Percentiles rank a stretch among this genome's conserved stretches.
These are phyloP conservation scores for Borostomias antarcticus DNA, from an alignment of 2,797 vertebrate genomes.

Conservation along the genomic window DNA sequence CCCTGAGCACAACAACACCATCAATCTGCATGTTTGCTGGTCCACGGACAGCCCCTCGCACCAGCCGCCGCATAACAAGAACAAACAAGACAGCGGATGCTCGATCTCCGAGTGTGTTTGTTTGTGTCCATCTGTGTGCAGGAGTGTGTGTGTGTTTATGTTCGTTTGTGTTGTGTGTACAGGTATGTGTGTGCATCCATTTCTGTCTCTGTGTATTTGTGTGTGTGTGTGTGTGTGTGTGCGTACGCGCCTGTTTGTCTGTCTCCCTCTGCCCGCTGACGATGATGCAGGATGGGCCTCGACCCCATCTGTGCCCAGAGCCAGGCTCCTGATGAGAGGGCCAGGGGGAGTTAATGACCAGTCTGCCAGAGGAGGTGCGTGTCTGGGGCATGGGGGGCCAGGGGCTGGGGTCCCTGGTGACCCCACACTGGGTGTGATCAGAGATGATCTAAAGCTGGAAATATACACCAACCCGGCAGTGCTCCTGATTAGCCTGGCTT, in stretches of 20 bases:
- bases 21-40: slow-evolving; percentile 52
- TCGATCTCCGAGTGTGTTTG: not conserved
- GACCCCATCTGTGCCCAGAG: not conserved
- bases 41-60: slow-evolving; percentile 40
- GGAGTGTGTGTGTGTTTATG: not conserved
- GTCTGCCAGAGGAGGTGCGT: too few relatives aligned
- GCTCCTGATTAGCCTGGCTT: too few relatives aligned
- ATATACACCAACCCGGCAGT: not conserved
- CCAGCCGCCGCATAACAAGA: slow-evolving; percentile 51
- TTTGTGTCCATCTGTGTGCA: not conserved
- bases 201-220: not conserved
- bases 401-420: not conserved
- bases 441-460: not conserved
- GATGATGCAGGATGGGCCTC: not conserved
- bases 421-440: not conserved
- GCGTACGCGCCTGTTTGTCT: not conserved
- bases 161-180: too few relatives aligned
- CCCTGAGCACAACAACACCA: slow-evolving; percentile 16
- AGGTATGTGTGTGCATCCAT: slow-evolving; percentile 5
- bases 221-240: not conserved
- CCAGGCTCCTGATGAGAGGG: not conserved
- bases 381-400: not conserved
- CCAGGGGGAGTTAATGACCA: slow-evolving; percentile 3
- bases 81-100: slow-evolving; percentile 37
- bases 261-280: not conserved